These are phyloP conservation scores for Ichneumon xanthorius DNA, from an alignment of 2,888 invertebrate genomes.

Conservation along the genomic window DNA sequence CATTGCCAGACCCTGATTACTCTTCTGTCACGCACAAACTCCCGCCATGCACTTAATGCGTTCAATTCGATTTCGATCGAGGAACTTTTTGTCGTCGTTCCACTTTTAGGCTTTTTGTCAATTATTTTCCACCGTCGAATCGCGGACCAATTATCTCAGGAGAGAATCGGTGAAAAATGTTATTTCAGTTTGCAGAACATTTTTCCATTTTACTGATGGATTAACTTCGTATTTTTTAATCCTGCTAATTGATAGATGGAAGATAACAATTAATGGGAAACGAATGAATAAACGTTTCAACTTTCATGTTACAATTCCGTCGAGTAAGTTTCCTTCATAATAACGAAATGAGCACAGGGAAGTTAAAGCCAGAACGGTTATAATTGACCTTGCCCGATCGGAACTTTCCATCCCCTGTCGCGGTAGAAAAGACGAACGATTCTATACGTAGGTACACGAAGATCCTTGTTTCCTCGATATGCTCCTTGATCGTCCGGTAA, in stretches of 20 bases:
- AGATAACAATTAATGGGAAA: no score
- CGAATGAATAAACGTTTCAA: not conserved
- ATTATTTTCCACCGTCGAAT: no score
- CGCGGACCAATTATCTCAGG: no score
- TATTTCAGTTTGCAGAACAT: no score
- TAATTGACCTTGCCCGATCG: not conserved
- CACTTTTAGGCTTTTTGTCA: no score
- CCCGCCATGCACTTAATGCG: constrained; percentile 8
- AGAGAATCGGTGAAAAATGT: no score
- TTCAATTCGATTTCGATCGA: constrained; percentile 36
- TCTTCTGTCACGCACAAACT: constrained; percentile 8
- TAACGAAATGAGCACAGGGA: not conserved
- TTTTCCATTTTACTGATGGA: no score
- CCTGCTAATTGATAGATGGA: no score
- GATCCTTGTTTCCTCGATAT: constrained; percentile 41
- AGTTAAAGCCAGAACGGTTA: not conserved
- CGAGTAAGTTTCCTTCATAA: not conserved
- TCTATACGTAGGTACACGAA: not conserved
- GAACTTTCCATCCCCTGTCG: not conserved
- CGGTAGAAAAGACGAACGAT: not conserved
- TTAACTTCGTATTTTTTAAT: no score
- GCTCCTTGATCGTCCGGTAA: constrained; percentile 58
- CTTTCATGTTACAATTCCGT: not conserved
- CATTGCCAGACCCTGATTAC: constrained; percentile 36
- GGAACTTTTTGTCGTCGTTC: not conserved